Conservation (phyloP, 2,888 invertebrate genomes). For the Onthophagus sagittarius region DNA sequence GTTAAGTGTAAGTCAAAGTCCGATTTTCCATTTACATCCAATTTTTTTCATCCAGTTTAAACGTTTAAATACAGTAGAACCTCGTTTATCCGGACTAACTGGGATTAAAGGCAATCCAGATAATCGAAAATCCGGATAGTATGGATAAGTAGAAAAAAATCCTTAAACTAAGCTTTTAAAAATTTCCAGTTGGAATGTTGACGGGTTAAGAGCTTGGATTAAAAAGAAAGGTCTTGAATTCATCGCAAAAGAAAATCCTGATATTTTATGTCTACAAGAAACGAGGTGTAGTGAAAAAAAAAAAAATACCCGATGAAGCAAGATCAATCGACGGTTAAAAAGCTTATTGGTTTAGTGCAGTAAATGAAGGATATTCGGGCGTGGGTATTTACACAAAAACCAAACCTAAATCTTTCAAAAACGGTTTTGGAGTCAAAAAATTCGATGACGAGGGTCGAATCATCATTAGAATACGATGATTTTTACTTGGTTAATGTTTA, state of each 20-base stretch:
- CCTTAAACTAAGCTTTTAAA: too few relatives aligned
- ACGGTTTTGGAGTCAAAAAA: conserved; percentile 72
- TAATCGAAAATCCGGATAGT: too few relatives aligned
- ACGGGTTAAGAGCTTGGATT: conserved; percentile 86
- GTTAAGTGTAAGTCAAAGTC: too few relatives aligned
- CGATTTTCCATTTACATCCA: too few relatives aligned
- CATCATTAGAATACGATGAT: conserved; percentile 89
- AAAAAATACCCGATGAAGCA: conserved; percentile 77
- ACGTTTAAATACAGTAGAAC: too few relatives aligned
- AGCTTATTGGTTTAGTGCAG: conserved; percentile 70
- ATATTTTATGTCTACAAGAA: conserved; percentile 76
- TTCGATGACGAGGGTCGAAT: conserved; percentile 77
- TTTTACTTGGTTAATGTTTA: conserved; percentile 88
- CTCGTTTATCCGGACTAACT: too few relatives aligned
- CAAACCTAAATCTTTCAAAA: conserved; percentile 76
- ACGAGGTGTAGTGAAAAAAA: conserved; percentile 78
- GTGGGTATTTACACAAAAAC: conserved; percentile 82
- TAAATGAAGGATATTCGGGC: conserved; percentile 87
- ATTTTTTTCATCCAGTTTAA: too few relatives aligned
- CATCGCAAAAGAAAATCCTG: conserved; percentile 77
- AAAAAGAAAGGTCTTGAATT: conserved; percentile 60
- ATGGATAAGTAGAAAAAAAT: too few relatives aligned
- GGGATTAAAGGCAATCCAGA: too few relatives aligned
- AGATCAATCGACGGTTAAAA: conserved; percentile 73
- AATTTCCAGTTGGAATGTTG: conserved; percentile 96